Conservation (phyloP, 2,797 vertebrate species). For the Tenualosa ilisha region DNA sequence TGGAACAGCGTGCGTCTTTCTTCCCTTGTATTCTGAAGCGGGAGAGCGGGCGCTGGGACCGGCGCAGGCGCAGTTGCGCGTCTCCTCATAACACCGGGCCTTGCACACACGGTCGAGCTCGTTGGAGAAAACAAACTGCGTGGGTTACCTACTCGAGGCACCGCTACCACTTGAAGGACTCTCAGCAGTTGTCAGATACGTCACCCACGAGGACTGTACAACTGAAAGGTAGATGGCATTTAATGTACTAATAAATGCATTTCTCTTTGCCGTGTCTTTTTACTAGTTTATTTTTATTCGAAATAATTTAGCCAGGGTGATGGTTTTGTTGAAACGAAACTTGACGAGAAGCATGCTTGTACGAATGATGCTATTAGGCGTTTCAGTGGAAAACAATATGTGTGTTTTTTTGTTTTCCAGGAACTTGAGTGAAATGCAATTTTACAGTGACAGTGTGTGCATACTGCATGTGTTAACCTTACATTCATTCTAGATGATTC, state of each 20-base stretch:
- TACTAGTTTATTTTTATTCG: conserved; percentile 7
- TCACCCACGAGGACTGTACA: conserved; percentile 14
- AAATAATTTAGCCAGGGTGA: conserved; percentile 21
- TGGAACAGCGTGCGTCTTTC: background rate
- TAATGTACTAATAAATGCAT: background rate
- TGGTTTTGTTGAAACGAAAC: conserved; percentile 48
- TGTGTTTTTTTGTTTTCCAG: background rate
- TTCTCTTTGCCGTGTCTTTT: background rate
- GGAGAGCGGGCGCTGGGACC: background rate
- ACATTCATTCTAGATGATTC: background rate
- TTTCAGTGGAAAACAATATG: background rate
- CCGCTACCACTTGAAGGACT: conserved; percentile 21
- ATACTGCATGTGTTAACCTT: background rate
- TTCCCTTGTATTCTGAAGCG: background rate
- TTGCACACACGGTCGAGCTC: conserved; percentile 23
- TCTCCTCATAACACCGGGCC: conserved; percentile 44
- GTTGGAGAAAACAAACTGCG: conserved; percentile 59
- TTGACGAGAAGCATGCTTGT: conserved; percentile 45
- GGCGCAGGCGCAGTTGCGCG: conserved; percentile 43
- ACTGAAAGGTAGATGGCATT: conserved; percentile 31
- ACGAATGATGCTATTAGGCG: conserved; percentile 28
- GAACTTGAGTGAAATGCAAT: background rate
- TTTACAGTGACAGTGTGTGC: fast-evolving
- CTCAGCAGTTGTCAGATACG: conserved; percentile 8
- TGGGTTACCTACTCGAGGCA: conserved; percentile 40